Evolutionary conservation across 2,888 invertebrate genomes (phyloP).

Genomic region (Eledona agricola): DNA sequence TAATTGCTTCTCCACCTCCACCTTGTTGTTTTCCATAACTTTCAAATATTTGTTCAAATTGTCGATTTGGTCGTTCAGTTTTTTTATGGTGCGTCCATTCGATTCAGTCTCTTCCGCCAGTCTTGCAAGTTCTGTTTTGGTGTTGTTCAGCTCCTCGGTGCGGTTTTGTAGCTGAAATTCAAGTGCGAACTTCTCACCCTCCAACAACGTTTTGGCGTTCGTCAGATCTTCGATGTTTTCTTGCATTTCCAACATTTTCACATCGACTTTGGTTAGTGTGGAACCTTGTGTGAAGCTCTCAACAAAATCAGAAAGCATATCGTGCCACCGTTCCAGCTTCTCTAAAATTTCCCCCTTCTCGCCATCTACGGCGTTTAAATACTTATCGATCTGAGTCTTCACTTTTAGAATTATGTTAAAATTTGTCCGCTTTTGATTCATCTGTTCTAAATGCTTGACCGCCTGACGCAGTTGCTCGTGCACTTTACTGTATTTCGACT

Average conservation of each 20-base stretch:
- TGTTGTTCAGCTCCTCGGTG: constrained; percentile 34
- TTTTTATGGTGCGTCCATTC: constrained; percentile 2
- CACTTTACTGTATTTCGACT: constrained; percentile 40
- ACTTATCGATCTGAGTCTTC: constrained; percentile 39
- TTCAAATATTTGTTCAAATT: constrained; percentile 22
- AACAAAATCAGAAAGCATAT: constrained; percentile 24
- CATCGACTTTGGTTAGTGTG: not conserved
- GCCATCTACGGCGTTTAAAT: constrained; percentile 28
- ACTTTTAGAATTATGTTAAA: constrained; percentile 28
- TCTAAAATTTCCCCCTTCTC: constrained; percentile 40
- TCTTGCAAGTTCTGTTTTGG: constrained; percentile 34
- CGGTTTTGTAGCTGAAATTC: constrained; percentile 41
- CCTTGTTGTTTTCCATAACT: constrained; percentile 19
- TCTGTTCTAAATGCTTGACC: constrained; percentile 40
- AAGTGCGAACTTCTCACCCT: constrained; percentile 47
- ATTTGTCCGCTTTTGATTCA: constrained; percentile 12
- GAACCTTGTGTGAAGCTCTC: constrained; percentile 35
- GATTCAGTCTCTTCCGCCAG: constrained; percentile 2
- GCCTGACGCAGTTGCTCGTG: constrained; percentile 42
- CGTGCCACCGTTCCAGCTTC: constrained; percentile 36
- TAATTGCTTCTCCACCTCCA: constrained; percentile 23
- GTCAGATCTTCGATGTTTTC: constrained; percentile 44
- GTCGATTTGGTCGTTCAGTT: constrained; percentile 27
- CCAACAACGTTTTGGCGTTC: constrained; percentile 44
- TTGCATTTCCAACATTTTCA: constrained; percentile 36